Conservation (phyloP, 2,797 vertebrate genomes). For the Hippocampus kuda region DNA sequence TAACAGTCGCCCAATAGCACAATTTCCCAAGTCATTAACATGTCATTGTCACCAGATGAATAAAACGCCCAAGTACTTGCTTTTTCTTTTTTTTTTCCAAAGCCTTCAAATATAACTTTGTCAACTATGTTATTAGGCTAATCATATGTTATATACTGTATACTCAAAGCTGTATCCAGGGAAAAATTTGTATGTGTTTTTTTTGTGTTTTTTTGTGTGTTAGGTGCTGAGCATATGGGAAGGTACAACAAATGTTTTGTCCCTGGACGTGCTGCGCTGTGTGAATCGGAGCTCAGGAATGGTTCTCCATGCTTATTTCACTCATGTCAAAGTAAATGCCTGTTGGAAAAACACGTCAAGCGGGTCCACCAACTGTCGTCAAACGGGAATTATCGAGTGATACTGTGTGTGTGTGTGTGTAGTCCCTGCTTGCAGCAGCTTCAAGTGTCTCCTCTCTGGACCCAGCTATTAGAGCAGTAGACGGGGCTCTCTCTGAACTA, state of each 20-base stretch:
- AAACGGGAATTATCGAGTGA: conserved; percentile 3
- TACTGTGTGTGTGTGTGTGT: conserved; percentile 7
- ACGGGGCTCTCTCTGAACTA: conserved; percentile 49
- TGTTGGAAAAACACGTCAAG: neutral
- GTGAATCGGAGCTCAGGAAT: conserved; percentile 67
- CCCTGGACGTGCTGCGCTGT: conserved; percentile 71
- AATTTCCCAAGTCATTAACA: too few relatives aligned
- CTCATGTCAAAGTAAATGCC: conserved; percentile 60
- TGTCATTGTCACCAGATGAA: too few relatives aligned
- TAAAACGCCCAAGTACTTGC: too few relatives aligned
- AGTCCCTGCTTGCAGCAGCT: conserved; percentile 64
- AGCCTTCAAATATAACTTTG: too few relatives aligned
- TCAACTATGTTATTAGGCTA: too few relatives aligned
- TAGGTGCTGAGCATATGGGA: conserved; percentile 83
- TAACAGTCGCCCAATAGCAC: too few relatives aligned
- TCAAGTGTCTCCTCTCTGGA: conserved; percentile 33
- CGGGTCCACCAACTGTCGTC: neutral
- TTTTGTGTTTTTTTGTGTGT: too few relatives aligned
- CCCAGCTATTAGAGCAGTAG: conserved; percentile 33
- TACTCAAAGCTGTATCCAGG: neutral
- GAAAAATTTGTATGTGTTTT: neutral
- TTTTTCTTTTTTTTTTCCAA: too few relatives aligned
- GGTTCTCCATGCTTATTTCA: conserved; percentile 63
- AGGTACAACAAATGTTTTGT: conserved; percentile 76
- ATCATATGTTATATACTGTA: neutral